Base-by-base conservation (phyloP, 2,797 vertebrate species). In the Acipenser transmontanus region DNA sequence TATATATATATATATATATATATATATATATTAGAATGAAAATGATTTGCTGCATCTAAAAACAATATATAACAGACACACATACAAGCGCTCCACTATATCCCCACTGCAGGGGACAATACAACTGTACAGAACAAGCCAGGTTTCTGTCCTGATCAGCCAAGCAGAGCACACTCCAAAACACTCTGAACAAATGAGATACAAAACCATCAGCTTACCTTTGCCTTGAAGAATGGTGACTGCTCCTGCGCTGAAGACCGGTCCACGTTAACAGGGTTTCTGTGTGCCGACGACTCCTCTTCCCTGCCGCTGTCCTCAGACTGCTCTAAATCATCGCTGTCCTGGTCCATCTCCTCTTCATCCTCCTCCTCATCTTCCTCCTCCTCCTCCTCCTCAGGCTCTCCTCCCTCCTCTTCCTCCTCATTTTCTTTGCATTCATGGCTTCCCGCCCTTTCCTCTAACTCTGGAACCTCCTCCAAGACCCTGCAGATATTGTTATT, bases 281-380 rank as follows among this genome's bases (percentile, higher is more conserved):
- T 91, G 78, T 91, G 74, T 64, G 86, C 81, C 73, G 87, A 92
- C 65, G 90, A 83, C 64, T 94, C 94, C 69, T 95, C 95, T 71
- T 98, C 96, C 69, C 93, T 93, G 69, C 92, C 93, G 68, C 95
- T 97, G 81, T 97, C 96, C 7, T 87, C 95, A 10, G 96, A 98
- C 64, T 93, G 95, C 77, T 98, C 95, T 81, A 97, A 98, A 68
- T 98, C 96, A 81, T 99, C 97, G 63, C 97, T 99, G 83, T 99
- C 96, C 85, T 99, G 97, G 88, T 99, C 97, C 97, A 99, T 99
- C 78, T 98, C 96, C 74, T 95, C 94, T 77, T 98, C 96, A 0
- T 94, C 94, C 65, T 96, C 95, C 7, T 83, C 77, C n/a, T 81
- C 80, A 1, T 84, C 87, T 8, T 88, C 86, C 61, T 85, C 87